Evolutionary conservation across 2,888 invertebrate species (phyloP), one percentile per base, ranked within the genome.

Genomic region (Cyclophora albipunctata): DNA sequence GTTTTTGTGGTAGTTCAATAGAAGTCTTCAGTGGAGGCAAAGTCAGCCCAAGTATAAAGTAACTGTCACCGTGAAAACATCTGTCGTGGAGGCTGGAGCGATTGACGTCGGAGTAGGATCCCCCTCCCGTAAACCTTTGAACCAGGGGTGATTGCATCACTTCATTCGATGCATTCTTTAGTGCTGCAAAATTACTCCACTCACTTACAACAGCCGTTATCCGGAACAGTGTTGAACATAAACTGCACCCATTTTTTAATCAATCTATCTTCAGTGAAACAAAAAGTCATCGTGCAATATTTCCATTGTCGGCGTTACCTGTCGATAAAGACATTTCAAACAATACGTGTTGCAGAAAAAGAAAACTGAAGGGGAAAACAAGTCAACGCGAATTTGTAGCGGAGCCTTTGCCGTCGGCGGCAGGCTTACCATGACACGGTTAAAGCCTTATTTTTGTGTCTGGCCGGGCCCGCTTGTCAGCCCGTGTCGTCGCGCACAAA

Each of bases 371-470:
- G 71, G 66, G 71, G 57, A 73, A 67, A 74, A 74, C 75, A 80
- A 83, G 84, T 84, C 82, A 82, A 82, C 79, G 73, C 68, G 82
- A 84, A 84, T 86, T 85, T 81, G 85, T 83, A 79, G 72, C 78
- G 77, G 73, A 80, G 84, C 84, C 87, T 87, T 87, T 87, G 85
- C 83, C 82, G 87, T 86, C 87, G 84, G 72, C 80, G 73, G 81
- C 86, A 87, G 85, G 87, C 85, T 88, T 87, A 86, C 84, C 75
- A 74, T 86, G 87, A 86, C 87, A 85, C 75, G 84, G 82, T 82
- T 81, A 86, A 87, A 85, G 86, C 87, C 84, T 85, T 85, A 87
- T 87, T 87, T 88, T 87, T 86, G 85, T 80, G 84, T 85, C 80
- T 81, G 84, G 79, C 82, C 81, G 76, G 59, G 81, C 77, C 76